phyloP scores from a whole-genome alignment of 2,797 vertebrate genomes.

The Micropoecilia bifurca region DNA sequence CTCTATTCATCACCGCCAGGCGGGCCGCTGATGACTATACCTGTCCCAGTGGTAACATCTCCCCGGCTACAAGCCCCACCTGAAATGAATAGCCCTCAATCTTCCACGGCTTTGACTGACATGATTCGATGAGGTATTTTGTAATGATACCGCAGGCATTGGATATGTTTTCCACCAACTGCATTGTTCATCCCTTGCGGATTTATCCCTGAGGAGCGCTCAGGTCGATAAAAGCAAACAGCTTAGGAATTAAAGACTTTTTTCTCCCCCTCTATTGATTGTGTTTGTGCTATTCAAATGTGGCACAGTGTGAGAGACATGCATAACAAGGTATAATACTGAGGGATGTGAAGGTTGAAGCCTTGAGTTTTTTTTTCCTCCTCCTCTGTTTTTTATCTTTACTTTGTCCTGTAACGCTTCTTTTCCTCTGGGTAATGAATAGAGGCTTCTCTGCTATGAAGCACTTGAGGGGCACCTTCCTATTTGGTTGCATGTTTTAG shows the following conservation, averaged over 20 bases:
- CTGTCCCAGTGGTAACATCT: slow-evolving; percentile 56
- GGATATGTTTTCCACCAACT: slow-evolving; percentile 33
- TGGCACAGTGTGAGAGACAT: slow-evolving; percentile 36
- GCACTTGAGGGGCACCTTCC: slow-evolving; percentile 65
- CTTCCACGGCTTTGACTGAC: slow-evolving; percentile 40
- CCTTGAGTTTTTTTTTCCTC: slow-evolving; percentile 33
- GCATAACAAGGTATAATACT: slow-evolving; percentile 45
- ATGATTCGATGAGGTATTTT: slow-evolving; percentile 49
- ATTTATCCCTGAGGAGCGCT: slow-evolving; percentile 34
- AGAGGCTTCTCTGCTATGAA: slow-evolving; percentile 47
- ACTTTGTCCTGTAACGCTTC: slow-evolving; percentile 45
- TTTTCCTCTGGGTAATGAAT: slow-evolving; percentile 64
- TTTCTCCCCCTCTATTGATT: slow-evolving; percentile 63
- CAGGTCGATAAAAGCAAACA: slow-evolving; percentile 61
- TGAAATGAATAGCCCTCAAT: slow-evolving; percentile 48
- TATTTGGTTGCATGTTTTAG: slow-evolving; percentile 61
- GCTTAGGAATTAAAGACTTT: slow-evolving; percentile 61
- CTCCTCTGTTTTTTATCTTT: slow-evolving; percentile 28
- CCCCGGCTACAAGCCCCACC: slow-evolving; percentile 54
- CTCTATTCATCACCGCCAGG: slow-evolving; percentile 76
- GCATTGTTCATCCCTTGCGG: slow-evolving; percentile 21
- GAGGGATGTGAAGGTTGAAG: slow-evolving; percentile 59
- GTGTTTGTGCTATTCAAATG: slow-evolving; percentile 64
- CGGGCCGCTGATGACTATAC: slow-evolving; percentile 65
- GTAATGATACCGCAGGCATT: slow-evolving; percentile 38